A percentile compares a stretch with the other conserved stretches of the same genome.
Evolutionary conservation across 2,113 vertebrate genomes (phyloP).

Genomic region (Tragelaphus strepsiceros): DNA sequence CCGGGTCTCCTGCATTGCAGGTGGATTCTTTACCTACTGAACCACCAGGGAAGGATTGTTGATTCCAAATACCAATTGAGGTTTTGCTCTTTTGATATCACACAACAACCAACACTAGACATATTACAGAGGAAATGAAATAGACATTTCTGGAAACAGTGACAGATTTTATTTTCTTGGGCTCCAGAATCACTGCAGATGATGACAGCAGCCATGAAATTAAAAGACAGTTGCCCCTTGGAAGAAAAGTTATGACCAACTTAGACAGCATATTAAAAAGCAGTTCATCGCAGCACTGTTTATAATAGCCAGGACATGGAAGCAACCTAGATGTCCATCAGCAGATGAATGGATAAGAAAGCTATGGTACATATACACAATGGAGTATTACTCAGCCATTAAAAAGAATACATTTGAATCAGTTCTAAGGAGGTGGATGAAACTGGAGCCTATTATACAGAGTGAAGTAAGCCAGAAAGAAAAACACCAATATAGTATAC

Average conservation of each 20-base stretch:
- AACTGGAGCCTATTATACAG: no score
- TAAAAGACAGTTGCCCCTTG: neutral
- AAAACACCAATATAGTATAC: no score
- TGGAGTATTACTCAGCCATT: no score
- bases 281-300: neutral
- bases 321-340: no score
- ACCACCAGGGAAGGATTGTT: neutral
- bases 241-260: neutral
- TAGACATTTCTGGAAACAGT: neutral
- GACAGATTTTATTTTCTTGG: neutral
- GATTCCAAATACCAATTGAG: neutral
- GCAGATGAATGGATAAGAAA: no score
- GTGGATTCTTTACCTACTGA: neutral
- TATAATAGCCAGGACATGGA: no score
- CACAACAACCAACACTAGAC: neutral
- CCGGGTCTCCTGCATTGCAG: rapidly evolving
- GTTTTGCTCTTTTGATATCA: neutral
- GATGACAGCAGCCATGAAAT: neutral
- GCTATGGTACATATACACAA: no score
- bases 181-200: neutral
- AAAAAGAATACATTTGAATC: no score
- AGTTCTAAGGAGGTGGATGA: no score
- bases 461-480: no score
- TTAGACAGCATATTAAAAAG: neutral
- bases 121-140: neutral